Percentiles rank a stretch among this genome's conserved stretches.
Conservation (phyloP, 2,113 vertebrate genomes). For the Mus spicilegus region DNA sequence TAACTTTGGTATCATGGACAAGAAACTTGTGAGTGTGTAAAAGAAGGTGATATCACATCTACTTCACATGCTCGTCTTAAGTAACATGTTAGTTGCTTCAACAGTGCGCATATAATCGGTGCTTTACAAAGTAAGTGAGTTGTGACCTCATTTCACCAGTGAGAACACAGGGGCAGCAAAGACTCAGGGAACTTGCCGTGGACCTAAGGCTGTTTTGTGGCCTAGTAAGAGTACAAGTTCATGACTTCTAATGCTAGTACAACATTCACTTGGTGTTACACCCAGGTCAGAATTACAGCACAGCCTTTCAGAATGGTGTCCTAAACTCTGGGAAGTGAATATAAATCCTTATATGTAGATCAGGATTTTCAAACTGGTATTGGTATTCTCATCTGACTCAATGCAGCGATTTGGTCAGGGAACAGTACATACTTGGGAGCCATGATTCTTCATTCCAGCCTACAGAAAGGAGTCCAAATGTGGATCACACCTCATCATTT, state of each 20-base stretch:
- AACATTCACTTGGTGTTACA: background rate
- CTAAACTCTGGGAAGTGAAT: background rate
- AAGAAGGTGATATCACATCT: background rate
- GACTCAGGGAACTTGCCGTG: background rate
- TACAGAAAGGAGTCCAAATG: background rate
- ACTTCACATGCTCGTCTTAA: background rate
- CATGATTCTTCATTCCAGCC: background rate
- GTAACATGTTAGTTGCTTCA: fast-evolving
- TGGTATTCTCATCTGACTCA: background rate
- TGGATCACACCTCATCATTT: background rate
- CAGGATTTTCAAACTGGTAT: background rate
- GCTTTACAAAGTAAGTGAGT: background rate
- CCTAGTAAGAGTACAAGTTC: background rate
- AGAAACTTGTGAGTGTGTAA: background rate
- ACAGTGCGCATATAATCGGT: background rate
- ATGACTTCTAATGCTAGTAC: background rate
- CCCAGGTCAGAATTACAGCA: background rate
- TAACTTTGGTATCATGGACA: background rate
- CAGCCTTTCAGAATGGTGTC: background rate
- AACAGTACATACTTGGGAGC: background rate
- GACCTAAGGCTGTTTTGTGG: background rate
- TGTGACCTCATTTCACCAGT: background rate
- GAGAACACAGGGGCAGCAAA: background rate
- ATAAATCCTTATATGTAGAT: background rate
- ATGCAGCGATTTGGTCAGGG: background rate